Percentiles rank a stretch among this genome's conserved stretches.
Conservation (phyloP, 2,797 vertebrate species). For the Enteromius afrohamiltoni region DNA sequence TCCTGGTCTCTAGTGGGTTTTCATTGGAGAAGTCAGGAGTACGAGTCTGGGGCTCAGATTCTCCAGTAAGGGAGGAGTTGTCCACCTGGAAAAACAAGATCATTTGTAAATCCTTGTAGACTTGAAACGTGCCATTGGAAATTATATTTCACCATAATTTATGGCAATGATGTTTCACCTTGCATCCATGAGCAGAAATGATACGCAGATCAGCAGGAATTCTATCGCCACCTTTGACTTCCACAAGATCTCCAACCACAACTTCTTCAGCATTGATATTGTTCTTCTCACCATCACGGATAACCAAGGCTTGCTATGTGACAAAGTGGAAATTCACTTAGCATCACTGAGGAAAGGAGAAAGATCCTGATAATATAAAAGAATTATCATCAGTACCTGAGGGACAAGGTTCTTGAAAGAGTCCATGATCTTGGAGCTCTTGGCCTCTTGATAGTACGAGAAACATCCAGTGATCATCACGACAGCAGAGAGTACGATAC, state of each 20-base stretch:
- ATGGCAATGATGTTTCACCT: conserved; percentile 71
- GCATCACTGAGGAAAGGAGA: background rate
- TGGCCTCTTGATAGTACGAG: conserved; percentile 98
- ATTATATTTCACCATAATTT: background rate
- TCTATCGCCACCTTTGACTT: conserved; percentile 91
- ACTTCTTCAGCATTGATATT: conserved; percentile 90
- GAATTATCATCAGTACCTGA: conserved; percentile 76
- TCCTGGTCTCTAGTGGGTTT: conserved; percentile 94
- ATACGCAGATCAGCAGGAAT: conserved; percentile 91
- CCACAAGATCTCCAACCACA: conserved; percentile 88
- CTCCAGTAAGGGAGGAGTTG: conserved; percentile 95
- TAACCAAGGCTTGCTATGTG: conserved; percentile 88
- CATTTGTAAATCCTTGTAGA: background rate
- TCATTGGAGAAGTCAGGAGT: conserved; percentile 95
- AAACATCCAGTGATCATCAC: conserved; percentile 98
- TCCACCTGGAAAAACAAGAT: conserved; percentile 83
- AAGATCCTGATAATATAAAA: background rate
- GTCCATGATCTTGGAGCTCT: conserved; percentile 98
- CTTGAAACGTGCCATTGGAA: background rate
- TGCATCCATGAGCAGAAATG: conserved; percentile 90
- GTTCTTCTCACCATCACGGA: conserved; percentile 89
- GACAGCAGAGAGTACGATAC: conserved; percentile 91
- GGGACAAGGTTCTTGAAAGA: conserved; percentile 98
- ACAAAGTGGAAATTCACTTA: background rate
- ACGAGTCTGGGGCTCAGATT: conserved; percentile 94